phyloP scores from a whole-genome alignment of 2,113 vertebrate species.

The Microtus richardsoni region DNA sequence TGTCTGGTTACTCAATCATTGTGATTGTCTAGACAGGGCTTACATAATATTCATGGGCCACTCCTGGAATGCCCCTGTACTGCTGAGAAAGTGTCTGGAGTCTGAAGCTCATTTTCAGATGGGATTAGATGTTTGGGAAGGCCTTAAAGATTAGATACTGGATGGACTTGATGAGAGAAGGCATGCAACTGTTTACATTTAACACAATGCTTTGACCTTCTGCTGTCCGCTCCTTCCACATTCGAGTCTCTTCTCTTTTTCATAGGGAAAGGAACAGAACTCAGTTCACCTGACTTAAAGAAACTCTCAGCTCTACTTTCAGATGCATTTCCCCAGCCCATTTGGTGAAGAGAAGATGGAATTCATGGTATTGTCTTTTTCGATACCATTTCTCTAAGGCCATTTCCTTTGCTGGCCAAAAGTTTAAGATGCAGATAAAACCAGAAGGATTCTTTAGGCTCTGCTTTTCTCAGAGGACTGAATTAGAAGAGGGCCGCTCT shows the following conservation, averaged over 20 bases:
- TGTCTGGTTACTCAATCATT: neutral
- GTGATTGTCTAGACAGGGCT: neutral
- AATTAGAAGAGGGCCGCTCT: neutral
- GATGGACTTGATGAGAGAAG: neutral
- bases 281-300: neutral
- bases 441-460: neutral
- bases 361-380: neutral
- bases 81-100: neutral
- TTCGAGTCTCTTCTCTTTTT: neutral
- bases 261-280: neutral
- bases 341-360: neutral
- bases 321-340: neutral
- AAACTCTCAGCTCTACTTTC: neutral
- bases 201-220: neutral
- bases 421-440: neutral
- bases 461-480: neutral
- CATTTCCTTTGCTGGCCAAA: neutral
- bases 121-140: neutral
- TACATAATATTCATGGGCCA: neutral
- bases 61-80: neutral
- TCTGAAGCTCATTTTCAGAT: conserved; percentile 26
- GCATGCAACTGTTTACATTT: neutral
- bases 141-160: neutral
- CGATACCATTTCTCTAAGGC: neutral
- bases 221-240: neutral